Percentiles rank a stretch among this genome's conserved stretches.
Evolutionary conservation across 2,113 vertebrate species (phyloP).

Genomic region (Conger conger): DNA sequence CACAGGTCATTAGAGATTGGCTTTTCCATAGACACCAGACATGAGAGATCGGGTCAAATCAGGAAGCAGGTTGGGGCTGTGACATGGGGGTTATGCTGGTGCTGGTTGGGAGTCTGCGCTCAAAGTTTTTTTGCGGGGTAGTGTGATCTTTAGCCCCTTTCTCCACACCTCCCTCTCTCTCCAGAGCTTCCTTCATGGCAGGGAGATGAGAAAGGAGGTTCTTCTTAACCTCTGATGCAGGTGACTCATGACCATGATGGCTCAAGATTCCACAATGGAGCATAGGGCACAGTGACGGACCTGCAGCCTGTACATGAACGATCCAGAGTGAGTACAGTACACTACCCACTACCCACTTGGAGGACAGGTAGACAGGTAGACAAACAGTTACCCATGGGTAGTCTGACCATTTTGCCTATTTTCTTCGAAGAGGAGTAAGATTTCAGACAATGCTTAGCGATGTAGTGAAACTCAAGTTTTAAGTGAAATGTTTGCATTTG

Average conservation of each 20-base stretch:
- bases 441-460: no score
- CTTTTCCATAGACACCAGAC: constrained; percentile 29
- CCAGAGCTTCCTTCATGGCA: neutral
- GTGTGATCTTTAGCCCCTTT: neutral
- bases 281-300: neutral
- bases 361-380: neutral
- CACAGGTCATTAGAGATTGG: constrained; percentile 32
- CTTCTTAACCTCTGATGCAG: neutral
- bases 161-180: neutral
- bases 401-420: neutral
- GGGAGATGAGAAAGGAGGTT: neutral
- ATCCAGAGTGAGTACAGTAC: neutral
- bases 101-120: neutral
- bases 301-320: neutral
- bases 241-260: neutral
- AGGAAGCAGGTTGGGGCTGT: neutral
- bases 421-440: neutral
- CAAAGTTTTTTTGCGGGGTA: neutral
- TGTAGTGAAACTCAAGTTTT: no score
- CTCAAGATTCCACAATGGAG: neutral
- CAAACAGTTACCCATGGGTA: neutral
- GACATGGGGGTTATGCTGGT: neutral
- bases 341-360: neutral
- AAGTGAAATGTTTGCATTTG: no score
- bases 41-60: neutral